These are phyloP conservation scores for Falco cherrug DNA, from an alignment of 2,797 vertebrate genomes.

Conservation along the genomic window DNA sequence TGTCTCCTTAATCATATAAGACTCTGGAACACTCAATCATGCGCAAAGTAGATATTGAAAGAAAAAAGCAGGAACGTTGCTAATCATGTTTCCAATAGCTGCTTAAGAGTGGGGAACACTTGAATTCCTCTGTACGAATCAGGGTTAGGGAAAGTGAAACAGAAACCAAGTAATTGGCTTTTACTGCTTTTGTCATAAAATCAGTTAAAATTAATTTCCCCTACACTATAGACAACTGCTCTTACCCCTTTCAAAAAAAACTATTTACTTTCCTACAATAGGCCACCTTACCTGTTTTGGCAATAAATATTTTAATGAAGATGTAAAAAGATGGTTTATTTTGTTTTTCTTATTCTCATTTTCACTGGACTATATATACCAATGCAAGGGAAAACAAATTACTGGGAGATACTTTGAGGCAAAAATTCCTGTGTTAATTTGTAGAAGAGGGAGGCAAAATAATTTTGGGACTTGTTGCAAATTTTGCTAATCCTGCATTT, in stretches of 20 bases:
- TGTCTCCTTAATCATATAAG: conserved; percentile 57
- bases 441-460: neutral
- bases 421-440: neutral
- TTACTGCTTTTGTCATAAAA: neutral
- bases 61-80: neutral
- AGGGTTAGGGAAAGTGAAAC: neutral
- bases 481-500: neutral
- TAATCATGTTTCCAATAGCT: conserved; percentile 16
- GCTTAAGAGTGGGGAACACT: neutral
- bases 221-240: accelerated
- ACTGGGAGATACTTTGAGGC: neutral
- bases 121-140: neutral
- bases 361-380: neutral
- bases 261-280: neutral
- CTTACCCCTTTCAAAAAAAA: neutral
- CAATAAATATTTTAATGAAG: neutral
- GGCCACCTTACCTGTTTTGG: neutral
- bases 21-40: conserved; percentile 24
- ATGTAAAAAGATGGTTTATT: neutral
- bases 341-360: neutral
- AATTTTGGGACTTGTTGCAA: neutral
- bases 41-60: neutral
- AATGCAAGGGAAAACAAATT: neutral
- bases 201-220: neutral
- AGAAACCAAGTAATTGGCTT: neutral